These are phyloP conservation scores for Ips nitidus DNA, from an alignment of 1,140 invertebrate genomes.

Conservation along the genomic window DNA sequence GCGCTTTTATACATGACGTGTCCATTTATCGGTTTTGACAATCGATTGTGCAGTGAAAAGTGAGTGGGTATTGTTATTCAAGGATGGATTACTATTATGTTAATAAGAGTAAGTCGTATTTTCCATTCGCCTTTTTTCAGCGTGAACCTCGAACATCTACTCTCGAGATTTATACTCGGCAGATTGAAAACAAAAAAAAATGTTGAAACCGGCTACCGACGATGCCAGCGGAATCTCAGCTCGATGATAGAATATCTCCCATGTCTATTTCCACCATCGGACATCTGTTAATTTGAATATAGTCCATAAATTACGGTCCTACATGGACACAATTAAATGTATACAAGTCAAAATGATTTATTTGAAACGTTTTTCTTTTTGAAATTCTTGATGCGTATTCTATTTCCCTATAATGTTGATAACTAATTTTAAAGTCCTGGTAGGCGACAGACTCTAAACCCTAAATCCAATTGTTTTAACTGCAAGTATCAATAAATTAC, in stretches of 20 bases:
- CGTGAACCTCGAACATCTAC: conserved; percentile 14
- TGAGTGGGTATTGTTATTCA: conserved; percentile 31
- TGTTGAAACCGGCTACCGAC: conserved; percentile 23
- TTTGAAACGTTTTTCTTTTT: conserved; percentile 1
- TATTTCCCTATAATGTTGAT: no score
- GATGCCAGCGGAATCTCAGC: conserved; percentile 25
- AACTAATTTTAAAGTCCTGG: no score
- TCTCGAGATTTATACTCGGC: conserved; percentile 24
- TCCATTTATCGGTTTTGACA: conserved; percentile 25
- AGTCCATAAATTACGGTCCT: conserved; percentile 22
- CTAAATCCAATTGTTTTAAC: no score
- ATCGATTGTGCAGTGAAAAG: conserved; percentile 36
- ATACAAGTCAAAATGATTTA: conserved; percentile 27
- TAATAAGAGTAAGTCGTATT: conserved; percentile 39
- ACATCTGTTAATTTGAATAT: conserved; percentile 33
- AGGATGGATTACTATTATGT: conserved; percentile 37
- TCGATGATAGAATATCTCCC: conserved; percentile 27
- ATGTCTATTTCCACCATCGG: conserved; percentile 28
- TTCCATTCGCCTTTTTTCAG: conserved; percentile 27
- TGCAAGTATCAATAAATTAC: no score
- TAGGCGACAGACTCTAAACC: no score
- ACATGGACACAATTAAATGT: conserved; percentile 31
- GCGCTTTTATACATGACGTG: conserved; percentile 28
- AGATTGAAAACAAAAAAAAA: conserved; percentile 18
- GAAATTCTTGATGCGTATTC: background rate